phyloP scores from a whole-genome alignment of 2,888 invertebrate species.

The Linyphia triangularis region DNA sequence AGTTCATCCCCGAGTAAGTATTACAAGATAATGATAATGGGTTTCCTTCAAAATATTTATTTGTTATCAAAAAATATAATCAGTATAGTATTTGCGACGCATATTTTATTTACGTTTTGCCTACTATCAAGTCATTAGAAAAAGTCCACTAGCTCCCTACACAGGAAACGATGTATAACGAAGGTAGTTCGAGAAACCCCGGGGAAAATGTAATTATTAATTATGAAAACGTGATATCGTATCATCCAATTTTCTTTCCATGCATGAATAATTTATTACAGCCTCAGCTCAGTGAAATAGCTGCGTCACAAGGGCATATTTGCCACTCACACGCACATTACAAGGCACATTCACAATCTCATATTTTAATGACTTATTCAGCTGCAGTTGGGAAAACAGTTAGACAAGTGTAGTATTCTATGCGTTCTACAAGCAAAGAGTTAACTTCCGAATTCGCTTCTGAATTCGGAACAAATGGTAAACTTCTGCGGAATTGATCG shows the following conservation, averaged over 20 bases:
- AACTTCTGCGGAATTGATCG: neutral
- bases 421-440: neutral
- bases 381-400: slow-evolving; percentile 4
- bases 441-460: slow-evolving; percentile 7
- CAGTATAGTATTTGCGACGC: neutral
- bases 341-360: slow-evolving; percentile 37
- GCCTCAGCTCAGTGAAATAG: neutral
- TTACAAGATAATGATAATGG: too few relatives aligned
- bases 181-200: neutral
- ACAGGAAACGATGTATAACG: neutral
- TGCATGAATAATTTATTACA: slow-evolving; percentile 59
- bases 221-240: slow-evolving; percentile 42
- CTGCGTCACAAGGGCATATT: slow-evolving; percentile 34
- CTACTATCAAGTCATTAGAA: neutral
- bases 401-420: neutral
- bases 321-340: slow-evolving; percentile 47
- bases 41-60: too few relatives aligned
- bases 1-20: too few relatives aligned
- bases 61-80: too few relatives aligned
- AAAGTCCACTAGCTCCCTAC: neutral
- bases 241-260: slow-evolving; percentile 59
- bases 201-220: slow-evolving; percentile 55
- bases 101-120: neutral
- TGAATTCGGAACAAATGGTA: slow-evolving; percentile 13
- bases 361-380: slow-evolving; percentile 50